Evolutionary conservation across 2,888 invertebrate species (phyloP), one percentile per base, ranked within the genome.

Genomic region (Chrysopilus asiliformis): DNA sequence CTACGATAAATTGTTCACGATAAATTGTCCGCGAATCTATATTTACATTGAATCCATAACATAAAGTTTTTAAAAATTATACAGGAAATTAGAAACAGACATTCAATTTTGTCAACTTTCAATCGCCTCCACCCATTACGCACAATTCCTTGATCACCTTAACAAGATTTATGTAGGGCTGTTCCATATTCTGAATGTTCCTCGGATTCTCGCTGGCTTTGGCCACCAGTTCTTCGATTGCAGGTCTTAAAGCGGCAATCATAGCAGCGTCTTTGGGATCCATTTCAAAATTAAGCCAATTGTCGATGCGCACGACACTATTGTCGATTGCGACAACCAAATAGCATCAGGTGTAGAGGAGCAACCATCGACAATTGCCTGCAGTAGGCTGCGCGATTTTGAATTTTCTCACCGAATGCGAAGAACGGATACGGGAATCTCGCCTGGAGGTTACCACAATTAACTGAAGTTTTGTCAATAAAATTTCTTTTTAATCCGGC

Each of bases 331-430:
- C 90, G 72, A n/a, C 82, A 79, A 0, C 87, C 95, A 58, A 97
- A 95, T 25, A 98, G 66, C 46, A 98, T 59, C 27, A 98, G 66
- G 56, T 97, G 94, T 43, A 97, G 64, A 0, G 97, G 93, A 1
- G 91, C 78, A 5, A 97, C 85, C 90, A 94, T 94, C 2, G 90
- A 85, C 74, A 87, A 76, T 65, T 94, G 93, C 57, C 97, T 97
- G 62, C 95, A 95, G 10, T 87, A 83, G 33, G 98, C 90, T 1
- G 94, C 93, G 36, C 89, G 71, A 0, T 95, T 94, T 36, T 95
- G 77, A 38, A 97, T 89, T 71, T 98, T 98, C 67, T 98, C 97
- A 0, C 95, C 94, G 60, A 97, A 98, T 38, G 98, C 86, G 58
- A 98, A 94, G 58, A 94, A 82, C 0, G 97, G 97, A 45, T 85